Evolutionary conservation across 2,113 vertebrate genomes (phyloP), one percentile per base, ranked within the genome.

Genomic region (Oplegnathus fasciatus): DNA sequence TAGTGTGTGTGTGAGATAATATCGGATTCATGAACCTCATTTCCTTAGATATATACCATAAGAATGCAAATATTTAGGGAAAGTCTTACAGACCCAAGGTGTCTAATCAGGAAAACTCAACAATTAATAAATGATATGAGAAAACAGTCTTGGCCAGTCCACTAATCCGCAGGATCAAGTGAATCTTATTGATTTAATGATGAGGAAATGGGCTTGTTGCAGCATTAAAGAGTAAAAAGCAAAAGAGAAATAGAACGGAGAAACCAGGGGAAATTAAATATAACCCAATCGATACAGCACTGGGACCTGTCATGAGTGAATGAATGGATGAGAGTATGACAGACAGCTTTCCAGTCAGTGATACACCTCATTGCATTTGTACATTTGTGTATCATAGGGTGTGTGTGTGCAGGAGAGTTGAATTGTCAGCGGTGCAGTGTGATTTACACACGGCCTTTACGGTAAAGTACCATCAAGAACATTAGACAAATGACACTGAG

Each of bases 401-500:
- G 68, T 54, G 48, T 71, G 42, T 78, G 74, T 72, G 28, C 15
- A 17, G 5, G 28, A 72, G 48, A 74, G 65, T 57, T 26, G 46
- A 62, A 28, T 18, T 52, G 77, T 75, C 68, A 73, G 83, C 1
- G 9, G 32, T 69, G 75, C 76, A 83, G 72, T 81, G 81, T 92
- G 80, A 86, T 88, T 86, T 88, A 89, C 77, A 75, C 70, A 68
- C n/a, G 75, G 68, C 30, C 74, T 90, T 91, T 89, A 85, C 78
- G 46, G 86, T 89, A 79, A 92, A 89, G 78, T 54, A 60, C 82
- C 78, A 72, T 69, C 70, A 90, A 88, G 88, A 83, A 72, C 86
- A 88, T 91, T 79, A 85, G 88, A 87, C 67, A 88, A 93, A 90
- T 80, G 91, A 92, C 87, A 88, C 70, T 17, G 52, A 81, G 87